These are phyloP conservation scores for Epirrhoe alternata DNA, from an alignment of 2,888 invertebrate species.

Conservation along the genomic window DNA sequence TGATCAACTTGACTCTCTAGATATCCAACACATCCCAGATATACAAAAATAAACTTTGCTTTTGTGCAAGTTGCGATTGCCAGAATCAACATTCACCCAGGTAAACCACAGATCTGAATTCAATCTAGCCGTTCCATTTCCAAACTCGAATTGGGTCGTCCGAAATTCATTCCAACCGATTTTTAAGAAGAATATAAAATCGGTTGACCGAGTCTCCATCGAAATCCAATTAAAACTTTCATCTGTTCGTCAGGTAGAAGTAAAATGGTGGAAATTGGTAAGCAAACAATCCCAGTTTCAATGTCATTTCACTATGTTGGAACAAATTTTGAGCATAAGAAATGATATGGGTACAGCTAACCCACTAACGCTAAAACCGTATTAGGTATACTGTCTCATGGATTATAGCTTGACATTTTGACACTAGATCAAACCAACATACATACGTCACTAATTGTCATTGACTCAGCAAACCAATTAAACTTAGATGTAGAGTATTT, in stretches of 20 bases:
- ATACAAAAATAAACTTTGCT: background rate
- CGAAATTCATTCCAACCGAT: slow-evolving; percentile 27
- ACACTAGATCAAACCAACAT: too few relatives aligned
- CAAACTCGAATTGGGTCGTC: slow-evolving; percentile 33
- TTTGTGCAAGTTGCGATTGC: background rate
- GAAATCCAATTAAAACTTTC: slow-evolving; percentile 44
- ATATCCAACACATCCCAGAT: too few relatives aligned
- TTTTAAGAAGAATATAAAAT: slow-evolving; percentile 34
- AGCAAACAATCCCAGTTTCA: slow-evolving; percentile 20
- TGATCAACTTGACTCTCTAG: too few relatives aligned
- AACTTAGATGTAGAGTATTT: too few relatives aligned
- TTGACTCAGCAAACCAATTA: too few relatives aligned
- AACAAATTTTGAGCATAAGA: slow-evolving; percentile 3
- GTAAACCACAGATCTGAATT: slow-evolving; percentile 22
- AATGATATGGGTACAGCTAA: slow-evolving; percentile 4
- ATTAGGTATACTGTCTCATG: too few relatives aligned
- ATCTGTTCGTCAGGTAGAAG: slow-evolving; percentile 26
- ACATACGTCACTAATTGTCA: too few relatives aligned
- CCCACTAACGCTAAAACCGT: background rate
- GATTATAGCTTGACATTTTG: too few relatives aligned
- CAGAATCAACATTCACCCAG: slow-evolving; percentile 5
- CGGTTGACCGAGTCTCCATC: slow-evolving; percentile 24
- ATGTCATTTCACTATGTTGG: background rate
- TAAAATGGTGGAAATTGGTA: slow-evolving; percentile 24
- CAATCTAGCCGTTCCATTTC: slow-evolving; percentile 28